phyloP scores from a whole-genome alignment of 2,888 invertebrate species.

The Platycheirus albimanus region DNA sequence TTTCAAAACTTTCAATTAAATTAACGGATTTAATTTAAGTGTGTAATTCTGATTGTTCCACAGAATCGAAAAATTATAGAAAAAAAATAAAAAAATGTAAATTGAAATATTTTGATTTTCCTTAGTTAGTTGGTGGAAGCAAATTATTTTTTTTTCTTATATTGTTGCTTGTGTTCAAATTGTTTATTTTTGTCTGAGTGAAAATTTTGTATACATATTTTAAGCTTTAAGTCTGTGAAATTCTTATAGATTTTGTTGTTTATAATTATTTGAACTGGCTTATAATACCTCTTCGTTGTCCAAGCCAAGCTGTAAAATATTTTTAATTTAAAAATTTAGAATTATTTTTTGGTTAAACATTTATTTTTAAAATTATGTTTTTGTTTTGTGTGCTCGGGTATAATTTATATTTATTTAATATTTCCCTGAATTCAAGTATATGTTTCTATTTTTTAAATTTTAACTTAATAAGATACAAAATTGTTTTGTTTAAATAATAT shows the following conservation, averaged over 20 bases:
- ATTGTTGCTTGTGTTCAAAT: slow-evolving; percentile 38
- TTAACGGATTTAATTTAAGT: slow-evolving; percentile 17
- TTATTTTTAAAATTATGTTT: slow-evolving; percentile 52
- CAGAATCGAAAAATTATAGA: slow-evolving; percentile 22
- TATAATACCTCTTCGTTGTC: slow-evolving; percentile 93
- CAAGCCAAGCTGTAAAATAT: slow-evolving; percentile 93
- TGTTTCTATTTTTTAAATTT: too few species aligned
- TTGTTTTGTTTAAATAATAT: too few species aligned
- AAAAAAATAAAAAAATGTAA: slow-evolving; percentile 30
- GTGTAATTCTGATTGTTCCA: slow-evolving; percentile 23
- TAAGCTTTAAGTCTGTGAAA: slow-evolving; percentile 48
- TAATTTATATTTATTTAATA: slow-evolving; percentile 24
- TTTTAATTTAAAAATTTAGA: slow-evolving; percentile 74
- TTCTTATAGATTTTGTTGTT: slow-evolving; percentile 52
- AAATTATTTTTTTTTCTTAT: slow-evolving; percentile 20
- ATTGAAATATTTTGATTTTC: too few species aligned
- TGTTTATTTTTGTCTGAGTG: slow-evolving; percentile 63
- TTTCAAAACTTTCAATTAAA: slow-evolving; percentile 34
- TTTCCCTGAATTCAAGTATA: too few species aligned
- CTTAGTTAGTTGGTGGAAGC: slow-evolving; percentile 35
- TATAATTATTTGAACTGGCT: slow-evolving; percentile 75
- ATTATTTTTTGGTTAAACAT: slow-evolving; percentile 67
- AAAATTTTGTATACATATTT: slow-evolving; percentile 49
- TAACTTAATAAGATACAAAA: too few species aligned
- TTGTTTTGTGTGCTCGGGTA: slow-evolving; percentile 65